Evolutionary conservation across 2,888 invertebrate genomes (phyloP).

Genomic region (Subacronicta megacephala): DNA sequence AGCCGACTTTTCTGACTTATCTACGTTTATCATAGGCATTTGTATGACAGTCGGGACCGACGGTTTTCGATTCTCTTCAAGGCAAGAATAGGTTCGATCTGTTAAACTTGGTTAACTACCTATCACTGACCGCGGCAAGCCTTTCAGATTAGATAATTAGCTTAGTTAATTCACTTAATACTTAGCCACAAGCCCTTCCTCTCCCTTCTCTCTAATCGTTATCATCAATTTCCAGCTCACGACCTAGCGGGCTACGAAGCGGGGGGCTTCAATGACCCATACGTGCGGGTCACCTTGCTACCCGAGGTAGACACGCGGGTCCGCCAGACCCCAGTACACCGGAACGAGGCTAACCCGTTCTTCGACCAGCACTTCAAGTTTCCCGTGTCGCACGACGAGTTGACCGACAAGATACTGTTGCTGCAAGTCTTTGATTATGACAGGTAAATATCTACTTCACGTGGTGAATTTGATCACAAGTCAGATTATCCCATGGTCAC

Average conservation of each 20-base stretch:
- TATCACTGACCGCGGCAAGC: no score
- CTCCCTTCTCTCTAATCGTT: no score
- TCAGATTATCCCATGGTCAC: no score
- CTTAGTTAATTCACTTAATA: no score
- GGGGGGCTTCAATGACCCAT: slow-evolving; percentile 97
- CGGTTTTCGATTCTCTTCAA: no score
- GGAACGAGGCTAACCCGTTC: slow-evolving; percentile 95
- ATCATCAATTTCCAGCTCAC: slow-evolving; percentile 93
- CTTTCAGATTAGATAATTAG: no score
- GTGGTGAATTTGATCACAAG: neutral
- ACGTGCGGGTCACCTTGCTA: slow-evolving; percentile 94
- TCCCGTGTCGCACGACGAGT: slow-evolving; percentile 96
- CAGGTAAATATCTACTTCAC: slow-evolving; percentile 65
- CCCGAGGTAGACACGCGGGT: slow-evolving; percentile 96
- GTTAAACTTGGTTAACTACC: no score
- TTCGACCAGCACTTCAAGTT: slow-evolving; percentile 98
- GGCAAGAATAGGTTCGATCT: no score
- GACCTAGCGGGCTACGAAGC: slow-evolving; percentile 95
- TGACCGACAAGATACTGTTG: slow-evolving; percentile 93
- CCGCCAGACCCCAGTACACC: slow-evolving; percentile 95
- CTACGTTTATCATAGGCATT: no score
- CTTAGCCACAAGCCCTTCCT: no score
- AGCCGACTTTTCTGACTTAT: no score
- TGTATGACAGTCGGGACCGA: no score
- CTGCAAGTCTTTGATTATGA: slow-evolving; percentile 92